Percentiles rank a stretch among this genome's conserved stretches.
These are phyloP conservation scores for Aphelinus certus DNA, from an alignment of 1,140 invertebrate species.

Conservation along the genomic window DNA sequence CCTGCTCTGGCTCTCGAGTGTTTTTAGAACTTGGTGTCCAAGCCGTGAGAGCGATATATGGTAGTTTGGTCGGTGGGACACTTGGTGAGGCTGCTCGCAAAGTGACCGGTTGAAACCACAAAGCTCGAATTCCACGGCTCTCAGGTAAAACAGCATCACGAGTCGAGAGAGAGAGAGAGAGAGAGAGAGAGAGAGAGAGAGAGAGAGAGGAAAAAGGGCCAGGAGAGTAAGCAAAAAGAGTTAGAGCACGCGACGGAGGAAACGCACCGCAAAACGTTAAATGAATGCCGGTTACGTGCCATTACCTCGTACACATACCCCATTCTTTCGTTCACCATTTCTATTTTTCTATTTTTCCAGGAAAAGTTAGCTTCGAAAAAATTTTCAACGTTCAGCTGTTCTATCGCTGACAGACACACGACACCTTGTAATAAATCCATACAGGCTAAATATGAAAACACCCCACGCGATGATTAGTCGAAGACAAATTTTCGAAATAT, in stretches of 20 bases:
- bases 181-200: conserved; percentile 6
- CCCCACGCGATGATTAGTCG: too few relatives aligned
- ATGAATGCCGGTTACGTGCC: conserved; percentile 34
- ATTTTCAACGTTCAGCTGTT: too few relatives aligned
- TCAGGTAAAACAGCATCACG: neutral
- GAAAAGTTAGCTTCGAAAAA: too few relatives aligned
- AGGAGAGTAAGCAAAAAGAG: neutral
- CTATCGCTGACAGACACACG: too few relatives aligned
- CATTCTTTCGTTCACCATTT: neutral
- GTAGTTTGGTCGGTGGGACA: conserved; percentile 4
- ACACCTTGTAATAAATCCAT: too few relatives aligned
- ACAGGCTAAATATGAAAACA: too few relatives aligned
- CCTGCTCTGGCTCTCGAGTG: neutral
- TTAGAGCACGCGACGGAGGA: neutral
- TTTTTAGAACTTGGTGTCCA: conserved; percentile 10
- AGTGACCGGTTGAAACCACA: neutral
- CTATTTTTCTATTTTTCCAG: neutral
- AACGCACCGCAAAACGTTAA: conserved; percentile 17
- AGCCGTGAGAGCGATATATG: neutral
- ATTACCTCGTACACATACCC: neutral
- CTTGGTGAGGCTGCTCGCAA: neutral
- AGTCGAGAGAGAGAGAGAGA: neutral
- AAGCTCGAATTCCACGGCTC: conserved; percentile 6
- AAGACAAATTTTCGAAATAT: too few relatives aligned
- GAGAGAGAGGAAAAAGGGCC: neutral